A percentile compares a stretch with the other conserved stretches of the same genome.
Conservation (phyloP, 2,888 invertebrate genomes). For the Pterobdella sp. region DNA sequence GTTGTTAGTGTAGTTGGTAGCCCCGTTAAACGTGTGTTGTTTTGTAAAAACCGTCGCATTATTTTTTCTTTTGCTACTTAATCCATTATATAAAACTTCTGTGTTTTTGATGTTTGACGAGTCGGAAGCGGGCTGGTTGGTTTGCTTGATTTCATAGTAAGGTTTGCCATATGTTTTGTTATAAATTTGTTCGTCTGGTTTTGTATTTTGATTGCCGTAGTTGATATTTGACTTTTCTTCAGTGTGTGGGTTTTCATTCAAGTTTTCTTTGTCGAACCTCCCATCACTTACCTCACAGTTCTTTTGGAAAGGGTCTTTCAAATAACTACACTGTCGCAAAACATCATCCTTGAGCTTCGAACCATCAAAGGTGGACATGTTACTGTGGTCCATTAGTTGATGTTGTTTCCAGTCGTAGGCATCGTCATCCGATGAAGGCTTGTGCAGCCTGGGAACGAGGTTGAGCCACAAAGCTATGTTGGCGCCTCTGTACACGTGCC, state of each 20-base stretch:
- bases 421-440: slow-evolving; percentile 63
- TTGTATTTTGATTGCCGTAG: not conserved
- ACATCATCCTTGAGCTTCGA: slow-evolving; percentile 18
- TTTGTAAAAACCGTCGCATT: not conserved
- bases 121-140: not conserved
- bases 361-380: slow-evolving; percentile 82
- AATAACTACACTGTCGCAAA: not conserved
- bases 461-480: slow-evolving; percentile 91
- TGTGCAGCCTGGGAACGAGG: slow-evolving; percentile 77
- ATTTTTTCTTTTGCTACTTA: not conserved
- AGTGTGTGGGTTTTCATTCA: not conserved
- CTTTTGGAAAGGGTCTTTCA: not conserved
- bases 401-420: slow-evolving; percentile 76
- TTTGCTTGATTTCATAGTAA: not conserved
- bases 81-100: too few species aligned
- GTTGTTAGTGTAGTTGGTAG: slow-evolving; percentile 14
- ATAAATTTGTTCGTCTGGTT: too few species aligned
- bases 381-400: slow-evolving; percentile 72
- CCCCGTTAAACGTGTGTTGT: not conserved
- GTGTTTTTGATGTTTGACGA: not conserved
- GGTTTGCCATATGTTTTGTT: too few species aligned
- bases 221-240: not conserved
- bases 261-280: not conserved
- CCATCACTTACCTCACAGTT: not conserved
- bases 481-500: slow-evolving; percentile 87